Base-by-base conservation (phyloP, 1,140 invertebrate species). In the Drosophila quadrilineata region DNA sequence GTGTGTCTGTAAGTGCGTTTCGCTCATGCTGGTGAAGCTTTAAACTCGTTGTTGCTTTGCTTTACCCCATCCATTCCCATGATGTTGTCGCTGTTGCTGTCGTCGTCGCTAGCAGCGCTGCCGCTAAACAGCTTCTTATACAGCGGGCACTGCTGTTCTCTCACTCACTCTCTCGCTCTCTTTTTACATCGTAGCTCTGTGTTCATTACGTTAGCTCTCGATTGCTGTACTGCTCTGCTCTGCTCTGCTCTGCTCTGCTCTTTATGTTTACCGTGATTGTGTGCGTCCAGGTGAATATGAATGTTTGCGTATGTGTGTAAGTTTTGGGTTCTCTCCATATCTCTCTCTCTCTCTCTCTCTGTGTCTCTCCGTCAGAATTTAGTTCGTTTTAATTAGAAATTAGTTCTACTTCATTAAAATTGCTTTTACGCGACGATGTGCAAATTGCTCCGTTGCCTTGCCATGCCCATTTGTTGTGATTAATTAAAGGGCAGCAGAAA, bases 21-120 rank as follows among this genome's bases (percentile, higher is more conserved):
- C 67, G 54, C 60, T 80, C 33, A 52, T 71, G 76, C 57, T 76
- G 76, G 76, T 53, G 50, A 46, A 84, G 77, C 76, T 82, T 82
- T 84, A 82, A 82, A 84, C 76, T 76, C 72, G 77, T 84, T 84
- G 79, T 82, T 70, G 57, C 28, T 45, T n/a, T n/a, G n/a, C n/a
- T n/a, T n/a, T 26, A 24, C 33, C 43, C 56, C 59, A 67, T 43
- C 43, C n/a, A n/a, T n/a, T n/a, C n/a, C n/a, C n/a, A n/a, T n/a
- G n/a, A n/a, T n/a, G 65, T 29, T 50, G 46, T 14, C 31, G 56
- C 52, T 43, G 52, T 10, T 12, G 28, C 52, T 10, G 22, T 28
- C 35, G 43, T 24, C 17, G 26, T n/a, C 24, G 53, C 19, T 57
- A 72, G 48, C 66, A 45, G 22, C 35, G 54, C 43, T 46, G 52